Evolutionary conservation across 2,888 invertebrate species (phyloP).

Genomic region (Tenthredo distinguenda): DNA sequence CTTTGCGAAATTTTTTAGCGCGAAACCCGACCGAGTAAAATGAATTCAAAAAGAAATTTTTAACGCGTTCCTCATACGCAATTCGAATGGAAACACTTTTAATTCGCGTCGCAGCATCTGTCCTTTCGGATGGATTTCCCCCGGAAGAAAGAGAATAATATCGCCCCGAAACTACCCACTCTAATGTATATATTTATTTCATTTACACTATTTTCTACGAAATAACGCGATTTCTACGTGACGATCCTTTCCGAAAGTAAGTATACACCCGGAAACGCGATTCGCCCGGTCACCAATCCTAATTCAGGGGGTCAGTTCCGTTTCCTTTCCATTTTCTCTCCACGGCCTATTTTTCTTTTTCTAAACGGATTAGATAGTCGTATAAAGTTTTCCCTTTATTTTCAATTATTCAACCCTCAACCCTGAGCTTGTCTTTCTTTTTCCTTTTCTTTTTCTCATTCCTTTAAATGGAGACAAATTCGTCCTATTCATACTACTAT

Average conservation of each 20-base stretch:
- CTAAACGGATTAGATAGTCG: neutral
- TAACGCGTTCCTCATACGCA: too few relatives aligned
- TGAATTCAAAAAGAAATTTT: too few relatives aligned
- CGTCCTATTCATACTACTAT: neutral
- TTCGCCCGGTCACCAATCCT: constrained; percentile 53
- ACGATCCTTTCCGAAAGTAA: neutral
- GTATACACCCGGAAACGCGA: neutral
- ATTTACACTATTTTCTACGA: neutral
- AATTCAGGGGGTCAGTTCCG: constrained; percentile 41
- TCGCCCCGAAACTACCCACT: too few relatives aligned
- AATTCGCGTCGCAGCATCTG: too few relatives aligned
- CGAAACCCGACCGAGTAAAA: too few relatives aligned
- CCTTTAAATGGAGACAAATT: neutral
- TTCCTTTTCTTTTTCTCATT: neutral
- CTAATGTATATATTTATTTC: too few relatives aligned
- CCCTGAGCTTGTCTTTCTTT: neutral
- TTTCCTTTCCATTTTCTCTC: constrained; percentile 3
- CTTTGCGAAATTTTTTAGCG: too few relatives aligned
- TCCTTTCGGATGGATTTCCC: too few relatives aligned
- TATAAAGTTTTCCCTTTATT: constrained; percentile 34
- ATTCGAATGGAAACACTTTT: too few relatives aligned
- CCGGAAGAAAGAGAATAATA: too few relatives aligned
- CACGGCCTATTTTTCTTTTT: neutral
- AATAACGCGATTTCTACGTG: constrained; percentile 10
- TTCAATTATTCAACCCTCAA: constrained; percentile 16